phyloP scores from a whole-genome alignment of 2,797 vertebrate genomes.

The Arremon brunneinucha region DNA sequence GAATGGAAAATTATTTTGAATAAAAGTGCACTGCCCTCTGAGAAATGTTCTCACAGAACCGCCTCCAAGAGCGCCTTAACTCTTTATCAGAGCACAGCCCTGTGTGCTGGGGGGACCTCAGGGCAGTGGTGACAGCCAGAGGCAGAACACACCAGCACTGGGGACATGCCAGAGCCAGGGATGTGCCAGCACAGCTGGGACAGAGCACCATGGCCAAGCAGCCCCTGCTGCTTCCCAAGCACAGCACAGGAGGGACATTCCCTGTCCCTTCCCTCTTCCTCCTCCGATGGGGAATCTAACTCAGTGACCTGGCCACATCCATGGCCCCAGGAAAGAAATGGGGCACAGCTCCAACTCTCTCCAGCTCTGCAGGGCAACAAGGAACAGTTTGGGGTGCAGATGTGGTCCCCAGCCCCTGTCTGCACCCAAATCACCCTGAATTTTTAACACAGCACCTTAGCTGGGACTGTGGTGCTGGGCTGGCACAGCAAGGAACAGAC shows the following conservation, averaged over 20 bases:
- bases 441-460: not conserved
- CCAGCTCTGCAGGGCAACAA: accelerated
- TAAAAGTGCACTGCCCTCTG: slow-evolving; percentile 70
- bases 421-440: not conserved
- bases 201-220: accelerated
- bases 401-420: accelerated
- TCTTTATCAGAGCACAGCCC: not conserved
- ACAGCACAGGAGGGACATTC: not conserved
- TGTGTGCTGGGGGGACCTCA: not conserved
- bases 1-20: slow-evolving; percentile 74
- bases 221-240: not conserved
- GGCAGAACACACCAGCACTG: not conserved
- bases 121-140: not conserved
- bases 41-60: slow-evolving; percentile 72
- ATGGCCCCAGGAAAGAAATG: accelerated
- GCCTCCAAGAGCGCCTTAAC: slow-evolving; percentile 43
- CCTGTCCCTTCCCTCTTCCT: not conserved
- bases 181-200: not conserved
- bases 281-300: accelerated
- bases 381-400: not conserved
- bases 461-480: not conserved
- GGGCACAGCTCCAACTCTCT: accelerated
- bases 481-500: not conserved
- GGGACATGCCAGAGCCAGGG: not conserved
- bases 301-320: not conserved